Evolutionary conservation across 2,888 invertebrate genomes (phyloP).

Genomic region (Plebejus melissa): DNA sequence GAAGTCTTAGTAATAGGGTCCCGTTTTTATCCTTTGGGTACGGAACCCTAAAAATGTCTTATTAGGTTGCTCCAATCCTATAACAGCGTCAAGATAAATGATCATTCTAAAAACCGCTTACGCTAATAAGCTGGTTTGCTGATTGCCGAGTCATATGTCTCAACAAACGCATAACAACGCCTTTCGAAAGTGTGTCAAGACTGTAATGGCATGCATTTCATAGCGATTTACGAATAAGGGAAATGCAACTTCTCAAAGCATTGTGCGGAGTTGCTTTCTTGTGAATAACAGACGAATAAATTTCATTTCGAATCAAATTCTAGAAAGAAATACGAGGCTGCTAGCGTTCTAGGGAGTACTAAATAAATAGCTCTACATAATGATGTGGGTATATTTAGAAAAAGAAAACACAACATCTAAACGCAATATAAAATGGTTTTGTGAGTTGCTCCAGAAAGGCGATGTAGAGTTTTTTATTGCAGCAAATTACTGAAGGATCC

Average conservation of each 20-base stretch:
- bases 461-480: background rate
- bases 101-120: conserved; percentile 3
- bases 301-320: conserved; percentile 4
- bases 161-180: conserved; percentile 71
- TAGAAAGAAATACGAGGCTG: conserved; percentile 5
- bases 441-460: background rate
- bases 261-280: background rate
- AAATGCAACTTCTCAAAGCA: conserved; percentile 57
- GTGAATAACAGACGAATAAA: conserved; percentile 12
- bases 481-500: background rate
- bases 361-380: background rate
- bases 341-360: background rate
- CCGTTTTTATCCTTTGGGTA: too few relatives aligned
- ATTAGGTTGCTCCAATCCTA: background rate
- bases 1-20: too few relatives aligned
- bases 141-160: conserved; percentile 64
- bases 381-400: background rate
- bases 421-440: background rate
- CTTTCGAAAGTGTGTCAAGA: conserved; percentile 77
- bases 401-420: background rate
- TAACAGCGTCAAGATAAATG: background rate
- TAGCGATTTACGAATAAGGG: conserved; percentile 54
- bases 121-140: conserved; percentile 45
- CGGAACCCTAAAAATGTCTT: background rate
- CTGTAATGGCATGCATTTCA: conserved; percentile 61